These are phyloP conservation scores for Macrophya alboannulata DNA, from an alignment of 2,888 invertebrate species.

Conservation along the genomic window DNA sequence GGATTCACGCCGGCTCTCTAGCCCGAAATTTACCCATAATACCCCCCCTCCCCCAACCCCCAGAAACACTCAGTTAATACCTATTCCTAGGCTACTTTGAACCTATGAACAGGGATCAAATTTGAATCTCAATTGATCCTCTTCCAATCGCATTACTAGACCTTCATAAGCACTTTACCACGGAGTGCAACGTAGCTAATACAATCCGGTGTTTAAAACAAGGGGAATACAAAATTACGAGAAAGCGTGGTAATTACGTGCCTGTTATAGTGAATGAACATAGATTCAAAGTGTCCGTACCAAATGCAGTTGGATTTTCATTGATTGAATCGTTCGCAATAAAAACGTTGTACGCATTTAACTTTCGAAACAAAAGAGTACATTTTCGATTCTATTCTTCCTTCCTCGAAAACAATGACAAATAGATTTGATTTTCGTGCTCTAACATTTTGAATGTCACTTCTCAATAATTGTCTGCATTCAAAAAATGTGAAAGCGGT, in stretches of 20 bases:
- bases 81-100: not conserved
- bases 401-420: too few species aligned
- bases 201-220: conserved; percentile 2
- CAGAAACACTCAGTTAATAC: conserved; percentile 18
- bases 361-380: not conserved
- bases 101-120: not conserved
- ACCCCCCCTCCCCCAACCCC: too few species aligned
- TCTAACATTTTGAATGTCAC: not conserved
- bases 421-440: not conserved
- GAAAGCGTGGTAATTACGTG: not conserved
- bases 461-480: not conserved
- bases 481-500: not conserved
- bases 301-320: not conserved
- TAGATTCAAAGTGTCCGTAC: not conserved
- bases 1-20: conserved; percentile 24
- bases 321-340: not conserved
- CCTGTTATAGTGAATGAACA: not conserved
- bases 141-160: not conserved
- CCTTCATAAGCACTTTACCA: conserved; percentile 1
- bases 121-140: conserved; percentile 29
- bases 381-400: not conserved
- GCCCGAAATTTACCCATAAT: conserved; percentile 18
- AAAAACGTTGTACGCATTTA: not conserved
- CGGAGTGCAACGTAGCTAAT: not conserved
- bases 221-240: not conserved